Base-by-base conservation (phyloP, 2,888 invertebrate genomes). In the Acanthosoma haemorrhoidale region DNA sequence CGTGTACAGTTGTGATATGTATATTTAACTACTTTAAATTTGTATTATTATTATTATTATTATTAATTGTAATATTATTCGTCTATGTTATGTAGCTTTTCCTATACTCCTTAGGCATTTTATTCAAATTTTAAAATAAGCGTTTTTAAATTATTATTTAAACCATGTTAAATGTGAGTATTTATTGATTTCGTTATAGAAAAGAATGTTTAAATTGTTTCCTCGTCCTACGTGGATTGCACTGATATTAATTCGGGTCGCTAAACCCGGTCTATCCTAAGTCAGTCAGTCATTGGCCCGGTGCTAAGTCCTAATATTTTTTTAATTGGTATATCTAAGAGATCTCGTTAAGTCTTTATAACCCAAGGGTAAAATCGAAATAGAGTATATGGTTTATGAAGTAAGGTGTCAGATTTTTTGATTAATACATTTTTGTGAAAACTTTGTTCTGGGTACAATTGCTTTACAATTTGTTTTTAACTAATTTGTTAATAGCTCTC, bases 1-100 rank as follows among this genome's bases (percentile, higher is more conserved):
- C 8, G 29, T 64, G 64, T 64, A 41, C 64, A 64, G 18, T 43
- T 64, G 64, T 64, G 64, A 64, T 64, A 64, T 51, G n/a, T 61
- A 38, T 64, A n/a, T n/a, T n/a, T 64, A 18, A 31, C 64, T 64
- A 64, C 16, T 38, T 41, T 64, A 64, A 21, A 21, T 43, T 43
- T 43, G 64, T 64, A 64, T 64, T 64, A 64, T 64, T 64, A 64
- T 21, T 64, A 38, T 41, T 41, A 41, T 29, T 64, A 29, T 5
- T 29, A 21, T 59, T 29, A 5, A 6, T 34, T 59, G 39, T 41
- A 9, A 18, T 16, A 21, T 25, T 25, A 1, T 13, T 51, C 43
- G 51, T n/a, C 51, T 51, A 51, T 51, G 51, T 51, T 51, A 51
- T n/a, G 29, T 25, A 25, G 51, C 25, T 51, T 51, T 25, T 5